A percentile compares a stretch with the other conserved stretches of the same genome.
phyloP scores from a whole-genome alignment of 2,113 vertebrate genomes.

The Melanerpes aurifrons region DNA sequence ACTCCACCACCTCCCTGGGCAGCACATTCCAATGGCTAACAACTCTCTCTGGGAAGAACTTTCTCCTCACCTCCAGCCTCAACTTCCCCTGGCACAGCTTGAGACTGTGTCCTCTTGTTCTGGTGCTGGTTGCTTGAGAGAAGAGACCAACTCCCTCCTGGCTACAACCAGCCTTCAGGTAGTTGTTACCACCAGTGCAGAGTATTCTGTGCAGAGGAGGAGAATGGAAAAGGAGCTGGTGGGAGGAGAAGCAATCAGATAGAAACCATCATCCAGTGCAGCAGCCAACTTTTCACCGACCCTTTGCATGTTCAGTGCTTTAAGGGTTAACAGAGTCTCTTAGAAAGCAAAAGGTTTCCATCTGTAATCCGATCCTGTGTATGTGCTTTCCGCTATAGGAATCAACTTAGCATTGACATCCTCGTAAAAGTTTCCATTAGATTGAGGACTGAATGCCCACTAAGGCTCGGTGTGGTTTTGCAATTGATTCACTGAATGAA shows the following conservation, averaged over 20 bases:
- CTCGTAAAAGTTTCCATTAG: slow-evolving; percentile 82
- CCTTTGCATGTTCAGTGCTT: slow-evolving; percentile 42
- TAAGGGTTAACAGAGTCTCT: slow-evolving; percentile 70
- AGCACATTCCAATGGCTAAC: too few species aligned
- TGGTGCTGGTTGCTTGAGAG: too few species aligned
- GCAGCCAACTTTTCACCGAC: slow-evolving; percentile 26
- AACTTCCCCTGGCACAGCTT: too few species aligned
- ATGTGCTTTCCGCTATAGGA: slow-evolving; percentile 76
- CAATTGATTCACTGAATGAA: slow-evolving; percentile 83
- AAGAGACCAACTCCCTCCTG: too few species aligned
- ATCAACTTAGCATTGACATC: slow-evolving; percentile 79
- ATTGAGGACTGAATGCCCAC: slow-evolving; percentile 73
- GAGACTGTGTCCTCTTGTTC: too few species aligned
- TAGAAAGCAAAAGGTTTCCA: slow-evolving; percentile 70
- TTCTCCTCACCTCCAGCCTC: too few species aligned
- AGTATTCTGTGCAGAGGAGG: background rate
- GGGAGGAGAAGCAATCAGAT: background rate
- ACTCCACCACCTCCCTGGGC: too few species aligned
- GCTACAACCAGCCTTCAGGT: too few species aligned
- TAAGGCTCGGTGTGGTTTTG: slow-evolving; percentile 75
- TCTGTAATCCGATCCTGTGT: slow-evolving; percentile 78
- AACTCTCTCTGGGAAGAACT: too few species aligned
- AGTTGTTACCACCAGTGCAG: background rate
- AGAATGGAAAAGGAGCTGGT: background rate
- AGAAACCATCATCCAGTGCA: background rate